Percentiles rank a stretch among this genome's conserved stretches.
phyloP scores from a whole-genome alignment of 2,797 vertebrate species.

The Syngnathus rostellatus region DNA sequence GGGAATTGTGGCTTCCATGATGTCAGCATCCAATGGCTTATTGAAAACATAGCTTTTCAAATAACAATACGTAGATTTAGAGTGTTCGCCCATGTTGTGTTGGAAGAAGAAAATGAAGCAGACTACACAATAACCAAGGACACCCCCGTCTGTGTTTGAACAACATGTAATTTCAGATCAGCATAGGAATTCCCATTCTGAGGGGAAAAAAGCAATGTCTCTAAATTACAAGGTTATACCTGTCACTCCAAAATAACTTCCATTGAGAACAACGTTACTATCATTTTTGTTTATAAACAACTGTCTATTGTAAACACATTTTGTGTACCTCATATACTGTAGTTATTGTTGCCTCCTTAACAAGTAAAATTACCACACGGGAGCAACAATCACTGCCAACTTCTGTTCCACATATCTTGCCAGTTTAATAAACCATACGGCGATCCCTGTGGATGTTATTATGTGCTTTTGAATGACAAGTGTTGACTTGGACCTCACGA shows the following conservation, averaged over 20 bases:
- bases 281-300: slow-evolving; percentile 48
- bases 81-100: slow-evolving; percentile 47
- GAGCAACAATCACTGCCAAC: slow-evolving; percentile 4
- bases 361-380: slow-evolving; percentile 6
- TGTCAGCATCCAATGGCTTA: not conserved
- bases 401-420: slow-evolving; percentile 17
- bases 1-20: not conserved
- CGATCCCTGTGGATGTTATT: slow-evolving; percentile 42
- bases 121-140: slow-evolving; percentile 61
- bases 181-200: slow-evolving; percentile 63
- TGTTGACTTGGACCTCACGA: slow-evolving; percentile 52
- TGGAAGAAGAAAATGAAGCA: slow-evolving; percentile 46
- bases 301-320: not conserved
- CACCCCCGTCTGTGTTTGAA: slow-evolving; percentile 67
- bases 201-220: slow-evolving; percentile 70
- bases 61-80: slow-evolving; percentile 11
- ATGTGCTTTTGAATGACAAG: slow-evolving; percentile 50
- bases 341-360: slow-evolving; percentile 7
- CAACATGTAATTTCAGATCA: slow-evolving; percentile 70
- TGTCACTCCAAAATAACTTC: slow-evolving; percentile 57
- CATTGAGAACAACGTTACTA: slow-evolving; percentile 34
- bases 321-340: not conserved
- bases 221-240: slow-evolving; percentile 69
- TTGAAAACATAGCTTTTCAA: not conserved
- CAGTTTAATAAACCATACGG: slow-evolving; percentile 21